A percentile compares a stretch with the other conserved stretches of the same genome.
phyloP scores from a whole-genome alignment of 2,113 vertebrate species.

The Lampris incognitus region DNA sequence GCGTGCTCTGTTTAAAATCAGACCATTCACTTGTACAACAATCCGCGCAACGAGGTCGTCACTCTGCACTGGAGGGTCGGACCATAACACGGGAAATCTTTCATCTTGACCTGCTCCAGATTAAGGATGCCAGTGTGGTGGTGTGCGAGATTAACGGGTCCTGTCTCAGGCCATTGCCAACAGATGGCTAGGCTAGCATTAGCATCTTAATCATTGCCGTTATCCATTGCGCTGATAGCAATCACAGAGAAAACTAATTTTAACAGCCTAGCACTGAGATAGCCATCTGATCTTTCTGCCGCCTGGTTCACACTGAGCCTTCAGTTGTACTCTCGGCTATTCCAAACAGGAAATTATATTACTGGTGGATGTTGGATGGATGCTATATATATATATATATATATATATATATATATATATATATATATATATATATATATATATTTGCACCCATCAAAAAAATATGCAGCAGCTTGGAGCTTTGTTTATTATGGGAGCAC shows the following conservation, averaged over 20 bases:
- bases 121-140: slow-evolving; percentile 5
- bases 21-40: neutral
- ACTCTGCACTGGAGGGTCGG: neutral
- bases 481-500: slow-evolving; percentile 10
- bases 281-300: slow-evolving; percentile 30
- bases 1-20: slow-evolving; percentile 26
- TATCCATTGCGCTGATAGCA: slow-evolving; percentile 44
- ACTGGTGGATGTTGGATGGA: neutral
- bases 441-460: no score
- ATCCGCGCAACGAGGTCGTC: slow-evolving; percentile 45
- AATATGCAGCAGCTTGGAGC: neutral
- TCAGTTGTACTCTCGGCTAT: neutral
- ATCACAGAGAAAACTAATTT: slow-evolving; percentile 9
- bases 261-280: neutral
- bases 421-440: no score
- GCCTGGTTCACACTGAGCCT: neutral
- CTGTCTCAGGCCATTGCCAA: slow-evolving; percentile 18
- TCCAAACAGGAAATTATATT: slow-evolving; percentile 20
- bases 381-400: no score
- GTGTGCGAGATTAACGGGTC: slow-evolving; percentile 35
- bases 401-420: no score
- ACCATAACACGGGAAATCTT: slow-evolving; percentile 22
- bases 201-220: slow-evolving; percentile 51
- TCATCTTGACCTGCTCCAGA: slow-evolving; percentile 51
- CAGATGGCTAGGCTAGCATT: slow-evolving; percentile 63